phyloP scores from a whole-genome alignment of 1,140 invertebrate species.

The Meloidogyne hapla region DNA sequence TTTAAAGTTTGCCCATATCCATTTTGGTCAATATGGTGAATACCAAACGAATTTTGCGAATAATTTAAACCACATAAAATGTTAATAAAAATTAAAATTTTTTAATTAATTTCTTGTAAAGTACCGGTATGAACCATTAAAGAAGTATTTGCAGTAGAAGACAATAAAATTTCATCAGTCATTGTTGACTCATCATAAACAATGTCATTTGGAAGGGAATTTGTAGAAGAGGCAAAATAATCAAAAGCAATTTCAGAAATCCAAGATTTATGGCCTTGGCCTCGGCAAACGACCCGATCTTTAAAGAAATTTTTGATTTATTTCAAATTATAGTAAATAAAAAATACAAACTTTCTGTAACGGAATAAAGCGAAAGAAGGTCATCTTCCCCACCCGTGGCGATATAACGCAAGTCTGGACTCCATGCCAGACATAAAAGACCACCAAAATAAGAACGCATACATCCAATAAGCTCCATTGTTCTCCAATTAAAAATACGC shows the following conservation, averaged over 20 bases:
- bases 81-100: not conserved
- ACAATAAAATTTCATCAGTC: slow-evolving; percentile 10
- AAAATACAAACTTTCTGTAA: slow-evolving; percentile 32
- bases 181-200: not conserved
- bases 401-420: slow-evolving; percentile 64
- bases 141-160: not conserved
- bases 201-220: not conserved
- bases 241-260: slow-evolving; percentile 93
- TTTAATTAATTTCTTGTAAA: not conserved
- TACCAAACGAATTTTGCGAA: not conserved
- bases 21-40: slow-evolving; percentile 10
- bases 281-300: slow-evolving; percentile 89
- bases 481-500: slow-evolving; percentile 92
- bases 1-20: not conserved
- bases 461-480: slow-evolving; percentile 86
- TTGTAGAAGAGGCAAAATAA: slow-evolving; percentile 73
- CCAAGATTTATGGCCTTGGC: slow-evolving; percentile 90
- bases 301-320: slow-evolving; percentile 67
- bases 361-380: slow-evolving; percentile 92
- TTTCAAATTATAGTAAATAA: not conserved
- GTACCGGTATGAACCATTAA: slow-evolving; percentile 2
- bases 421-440: slow-evolving; percentile 90
- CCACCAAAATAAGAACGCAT: slow-evolving; percentile 80
- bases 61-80: not conserved
- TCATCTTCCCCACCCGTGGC: slow-evolving; percentile 86